Evolutionary conservation across 2,113 vertebrate genomes (phyloP).

Genomic region (Trichechus manatus): DNA sequence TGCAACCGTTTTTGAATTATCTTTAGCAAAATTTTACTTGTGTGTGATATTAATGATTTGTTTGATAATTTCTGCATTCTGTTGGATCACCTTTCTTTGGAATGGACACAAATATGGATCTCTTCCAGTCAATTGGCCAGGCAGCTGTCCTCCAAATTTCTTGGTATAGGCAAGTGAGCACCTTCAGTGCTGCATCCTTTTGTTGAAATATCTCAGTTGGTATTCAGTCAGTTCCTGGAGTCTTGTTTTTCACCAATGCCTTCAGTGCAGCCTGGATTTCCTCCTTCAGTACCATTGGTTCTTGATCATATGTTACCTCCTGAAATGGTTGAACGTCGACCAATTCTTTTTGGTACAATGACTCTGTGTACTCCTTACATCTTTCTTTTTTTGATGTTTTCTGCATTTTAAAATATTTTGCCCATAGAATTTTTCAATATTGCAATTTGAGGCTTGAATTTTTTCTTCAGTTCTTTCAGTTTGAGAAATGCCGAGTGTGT

Average conservation of each 20-base stretch:
- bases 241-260: background rate
- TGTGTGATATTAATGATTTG: background rate
- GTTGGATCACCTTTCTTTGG: too few species aligned
- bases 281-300: background rate
- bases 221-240: background rate
- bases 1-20: background rate
- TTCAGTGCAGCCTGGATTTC: background rate
- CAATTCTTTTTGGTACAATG: background rate
- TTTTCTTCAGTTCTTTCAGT: background rate
- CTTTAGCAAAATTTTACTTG: background rate
- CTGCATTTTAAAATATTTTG: background rate
- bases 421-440: background rate
- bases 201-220: background rate
- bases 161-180: background rate
- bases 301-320: background rate
- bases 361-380: background rate
- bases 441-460: background rate
- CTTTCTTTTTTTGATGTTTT: background rate
- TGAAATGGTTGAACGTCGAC: background rate
- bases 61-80: background rate
- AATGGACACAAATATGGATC: too few species aligned
- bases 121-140: background rate
- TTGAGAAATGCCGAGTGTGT: background rate
- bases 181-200: background rate
- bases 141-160: background rate